Conservation (phyloP, 2,113 vertebrate genomes). For the Hyperopisus bebe region DNA sequence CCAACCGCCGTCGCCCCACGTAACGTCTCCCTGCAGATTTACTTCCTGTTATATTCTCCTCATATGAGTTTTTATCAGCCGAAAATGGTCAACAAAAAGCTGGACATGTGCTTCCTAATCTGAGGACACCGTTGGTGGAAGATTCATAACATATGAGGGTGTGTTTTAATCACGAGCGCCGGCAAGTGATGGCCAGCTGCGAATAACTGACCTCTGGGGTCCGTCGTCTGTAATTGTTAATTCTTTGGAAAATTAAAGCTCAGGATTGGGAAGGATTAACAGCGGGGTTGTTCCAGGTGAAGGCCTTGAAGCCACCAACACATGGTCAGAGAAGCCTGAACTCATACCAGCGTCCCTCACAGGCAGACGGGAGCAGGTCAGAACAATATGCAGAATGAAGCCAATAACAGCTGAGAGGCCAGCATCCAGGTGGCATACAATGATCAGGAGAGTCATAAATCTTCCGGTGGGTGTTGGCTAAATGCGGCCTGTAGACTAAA, state of each 20-base stretch:
- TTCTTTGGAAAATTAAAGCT: slow-evolving; percentile 29
- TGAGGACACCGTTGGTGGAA: background rate
- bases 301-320: background rate
- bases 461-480: background rate
- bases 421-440: background rate
- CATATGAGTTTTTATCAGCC: background rate
- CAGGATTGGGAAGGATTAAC: slow-evolving; percentile 8
- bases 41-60: background rate
- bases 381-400: background rate
- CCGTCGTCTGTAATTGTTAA: background rate
- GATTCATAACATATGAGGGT: background rate
- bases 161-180: background rate
- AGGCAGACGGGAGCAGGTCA: background rate
- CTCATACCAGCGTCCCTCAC: background rate
- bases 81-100: background rate
- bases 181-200: background rate
- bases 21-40: background rate
- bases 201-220: slow-evolving; percentile 14
- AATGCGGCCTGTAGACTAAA: background rate
- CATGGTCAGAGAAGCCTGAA: background rate
- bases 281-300: background rate
- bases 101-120: background rate
- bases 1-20: background rate
- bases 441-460: background rate
- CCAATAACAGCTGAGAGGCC: background rate